Evolutionary conservation across 2,888 invertebrate genomes (phyloP).

Genomic region (Drosophila anomalata): DNA sequence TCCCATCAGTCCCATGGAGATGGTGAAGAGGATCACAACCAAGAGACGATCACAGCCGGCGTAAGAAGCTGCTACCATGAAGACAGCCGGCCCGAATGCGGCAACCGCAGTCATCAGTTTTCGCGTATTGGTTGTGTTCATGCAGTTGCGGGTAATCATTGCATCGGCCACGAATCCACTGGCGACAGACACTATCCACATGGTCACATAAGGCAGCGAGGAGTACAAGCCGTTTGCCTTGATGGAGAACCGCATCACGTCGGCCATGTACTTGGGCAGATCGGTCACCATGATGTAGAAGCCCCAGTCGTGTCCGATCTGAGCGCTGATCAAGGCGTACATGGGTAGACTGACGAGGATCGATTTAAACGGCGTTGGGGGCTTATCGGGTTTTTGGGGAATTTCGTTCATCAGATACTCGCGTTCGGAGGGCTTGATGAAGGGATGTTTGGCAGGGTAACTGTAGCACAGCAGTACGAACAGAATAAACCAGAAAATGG

Average conservation of each 20-base stretch:
- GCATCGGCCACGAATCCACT: slow-evolving; percentile 88
- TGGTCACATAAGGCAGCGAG: slow-evolving; percentile 86
- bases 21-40: slow-evolving; percentile 86
- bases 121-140: slow-evolving; percentile 14
- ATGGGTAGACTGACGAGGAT: slow-evolving; percentile 88
- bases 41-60: slow-evolving; percentile 86
- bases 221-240: slow-evolving; percentile 85
- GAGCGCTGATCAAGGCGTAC: slow-evolving; percentile 88
- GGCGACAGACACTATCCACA: slow-evolving; percentile 85
- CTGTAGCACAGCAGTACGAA: slow-evolving; percentile 86
- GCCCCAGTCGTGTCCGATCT: slow-evolving; percentile 87
- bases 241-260: slow-evolving; percentile 86
- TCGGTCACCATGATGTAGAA: slow-evolving; percentile 87
- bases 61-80: slow-evolving; percentile 87
- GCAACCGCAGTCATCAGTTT: slow-evolving; percentile 18
- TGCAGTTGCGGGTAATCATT: slow-evolving; percentile 86
- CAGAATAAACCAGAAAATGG: slow-evolving; percentile 88
- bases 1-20: slow-evolving; percentile 88
- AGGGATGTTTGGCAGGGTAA: slow-evolving; percentile 87
- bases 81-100: slow-evolving; percentile 87
- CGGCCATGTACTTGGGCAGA: slow-evolving; percentile 86
- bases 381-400: slow-evolving; percentile 84
- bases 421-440: slow-evolving; percentile 88
- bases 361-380: slow-evolving; percentile 87
- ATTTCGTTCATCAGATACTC: slow-evolving; percentile 87